phyloP scores from a whole-genome alignment of 2,888 invertebrate genomes.

The Zaprionus obscuricornis region DNA sequence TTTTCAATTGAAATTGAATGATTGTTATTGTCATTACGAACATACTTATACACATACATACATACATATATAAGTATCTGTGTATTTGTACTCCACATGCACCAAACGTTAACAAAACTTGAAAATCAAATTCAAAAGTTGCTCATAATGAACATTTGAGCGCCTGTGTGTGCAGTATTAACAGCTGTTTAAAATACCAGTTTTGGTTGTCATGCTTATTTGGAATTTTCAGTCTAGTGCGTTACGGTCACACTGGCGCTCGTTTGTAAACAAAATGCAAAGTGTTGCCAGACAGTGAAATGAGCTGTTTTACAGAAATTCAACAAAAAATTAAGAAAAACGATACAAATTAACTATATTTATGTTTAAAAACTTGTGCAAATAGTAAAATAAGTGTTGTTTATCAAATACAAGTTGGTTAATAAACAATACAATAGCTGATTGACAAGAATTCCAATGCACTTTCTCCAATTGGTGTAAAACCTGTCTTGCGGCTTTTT shows the following conservation, averaged over 20 bases:
- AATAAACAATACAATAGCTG: constrained; percentile 13
- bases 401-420: constrained; percentile 1
- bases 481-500: constrained; percentile 54
- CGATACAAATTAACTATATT: background rate
- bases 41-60: too few relatives aligned
- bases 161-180: background rate
- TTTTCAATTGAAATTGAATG: constrained; percentile 51
- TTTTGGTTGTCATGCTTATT: background rate
- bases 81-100: background rate
- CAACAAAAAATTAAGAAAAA: background rate
- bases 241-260: constrained; percentile 28
- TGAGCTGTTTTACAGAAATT: background rate
- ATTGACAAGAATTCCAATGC: constrained; percentile 61
- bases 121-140: constrained; percentile 15
- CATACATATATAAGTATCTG: background rate
- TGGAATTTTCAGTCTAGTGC: constrained; percentile 4
- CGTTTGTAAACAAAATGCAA: constrained; percentile 45
- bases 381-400: constrained; percentile 10
- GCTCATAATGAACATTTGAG: background rate
- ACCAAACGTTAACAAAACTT: constrained; percentile 17
- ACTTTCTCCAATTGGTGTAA: constrained; percentile 63
- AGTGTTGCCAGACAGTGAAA: constrained; percentile 32
- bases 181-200: constrained; percentile 36
- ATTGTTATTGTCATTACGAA: constrained; percentile 26
- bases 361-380: constrained; percentile 1